Evolutionary conservation across 2,888 invertebrate genomes (phyloP).

Genomic region (Ophraella communa): DNA sequence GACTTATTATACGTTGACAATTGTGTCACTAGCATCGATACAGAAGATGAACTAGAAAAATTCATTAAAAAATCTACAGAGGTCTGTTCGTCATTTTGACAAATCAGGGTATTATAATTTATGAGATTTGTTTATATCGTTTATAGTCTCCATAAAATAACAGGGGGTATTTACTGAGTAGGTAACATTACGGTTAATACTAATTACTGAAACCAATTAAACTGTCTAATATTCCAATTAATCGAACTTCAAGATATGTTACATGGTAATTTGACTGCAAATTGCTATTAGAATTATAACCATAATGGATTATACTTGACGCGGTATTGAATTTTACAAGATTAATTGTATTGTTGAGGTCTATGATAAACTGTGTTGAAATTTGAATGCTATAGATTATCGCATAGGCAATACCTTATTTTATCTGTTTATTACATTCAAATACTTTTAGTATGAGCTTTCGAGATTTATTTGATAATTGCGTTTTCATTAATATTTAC

Average conservation of each 20-base stretch:
- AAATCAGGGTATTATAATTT: no score
- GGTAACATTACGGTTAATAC: not conserved
- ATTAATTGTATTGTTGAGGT: not conserved
- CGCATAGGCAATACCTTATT: not conserved
- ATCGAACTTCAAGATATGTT: constrained; percentile 7
- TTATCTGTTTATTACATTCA: not conserved
- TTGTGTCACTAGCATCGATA: no score
- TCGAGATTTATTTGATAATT: no score
- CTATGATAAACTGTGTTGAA: not conserved
- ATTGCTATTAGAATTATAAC: not conserved
- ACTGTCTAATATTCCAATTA: not conserved
- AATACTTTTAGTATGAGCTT: no score
- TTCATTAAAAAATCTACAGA: no score
- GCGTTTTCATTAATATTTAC: no score
- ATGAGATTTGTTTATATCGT: no score
- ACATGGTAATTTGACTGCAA: constrained; percentile 2
- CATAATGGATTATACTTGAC: constrained; percentile 4
- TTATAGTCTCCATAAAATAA: no score
- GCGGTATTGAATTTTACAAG: not conserved
- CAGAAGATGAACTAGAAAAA: no score
- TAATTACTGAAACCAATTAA: constrained; percentile 1
- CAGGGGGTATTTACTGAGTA: no score
- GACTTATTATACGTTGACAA: no score
- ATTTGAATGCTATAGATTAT: not conserved
- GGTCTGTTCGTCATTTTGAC: no score